Conservation (phyloP, 2,113 vertebrate genomes). For the Menura novaehollandiae region DNA sequence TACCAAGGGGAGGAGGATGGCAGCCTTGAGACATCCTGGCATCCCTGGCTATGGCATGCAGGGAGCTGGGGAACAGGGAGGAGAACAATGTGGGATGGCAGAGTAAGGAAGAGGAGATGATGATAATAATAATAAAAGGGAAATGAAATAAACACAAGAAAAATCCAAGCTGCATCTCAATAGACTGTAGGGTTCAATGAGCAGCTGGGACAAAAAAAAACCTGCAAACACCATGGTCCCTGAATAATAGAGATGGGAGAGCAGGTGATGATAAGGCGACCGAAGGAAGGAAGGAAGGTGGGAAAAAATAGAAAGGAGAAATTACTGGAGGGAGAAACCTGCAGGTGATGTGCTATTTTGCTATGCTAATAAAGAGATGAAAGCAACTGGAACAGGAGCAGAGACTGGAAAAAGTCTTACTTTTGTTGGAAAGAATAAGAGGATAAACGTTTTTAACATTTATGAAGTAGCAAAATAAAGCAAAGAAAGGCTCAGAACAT, state of each 20-base stretch:
- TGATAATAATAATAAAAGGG: neutral
- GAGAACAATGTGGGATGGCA: neutral
- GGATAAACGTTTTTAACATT: conserved; percentile 31
- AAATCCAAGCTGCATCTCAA: neutral
- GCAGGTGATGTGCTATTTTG: conserved; percentile 39
- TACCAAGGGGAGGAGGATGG: neutral
- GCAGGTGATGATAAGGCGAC: neutral
- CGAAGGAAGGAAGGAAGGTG: neutral
- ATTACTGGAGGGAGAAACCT: conserved; percentile 14
- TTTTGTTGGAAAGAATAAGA: conserved; percentile 37
- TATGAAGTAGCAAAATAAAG: conserved; percentile 61
- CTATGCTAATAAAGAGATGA: conserved; percentile 53
- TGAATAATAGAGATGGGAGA: neutral
- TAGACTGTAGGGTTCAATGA: neutral
- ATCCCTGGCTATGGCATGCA: rapidly evolving
- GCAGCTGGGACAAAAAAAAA: neutral
- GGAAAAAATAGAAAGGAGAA: neutral
- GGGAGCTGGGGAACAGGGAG: neutral
- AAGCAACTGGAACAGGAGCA: neutral
- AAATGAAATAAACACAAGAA: neutral
- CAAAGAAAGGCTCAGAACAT: conserved; percentile 47
- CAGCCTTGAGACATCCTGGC: neutral
- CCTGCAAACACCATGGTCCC: neutral
- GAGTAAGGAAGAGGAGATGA: neutral
- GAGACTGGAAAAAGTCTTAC: neutral